Evolutionary conservation across 37 sponge, comb jelly and placozoan species (phyloP), one percentile per base, ranked within the genome.

Genomic region (Theonella swinhoei): DNA sequence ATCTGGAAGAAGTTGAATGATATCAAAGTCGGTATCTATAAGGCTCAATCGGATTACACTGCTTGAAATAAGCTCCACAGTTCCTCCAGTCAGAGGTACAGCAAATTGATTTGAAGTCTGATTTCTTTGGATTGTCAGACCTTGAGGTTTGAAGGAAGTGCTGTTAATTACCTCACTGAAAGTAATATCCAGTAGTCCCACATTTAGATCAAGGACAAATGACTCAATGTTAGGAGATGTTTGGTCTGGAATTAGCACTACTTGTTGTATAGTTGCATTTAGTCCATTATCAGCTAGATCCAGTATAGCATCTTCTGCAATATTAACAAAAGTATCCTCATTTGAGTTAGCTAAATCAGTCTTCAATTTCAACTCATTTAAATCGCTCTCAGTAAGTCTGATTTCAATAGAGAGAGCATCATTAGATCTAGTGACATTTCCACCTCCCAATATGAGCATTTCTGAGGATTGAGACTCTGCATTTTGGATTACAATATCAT

Each of bases 251-350:
- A 64, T 79, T 25, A 92, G 66, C 5, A 40, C 41, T 76, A 75
- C 80, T 39, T 78, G 79, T 47, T 70, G 64, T 68, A 63, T 32
- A 22, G 89, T 68, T 62, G 80, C 67, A 41, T 79, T 58, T 58
- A 92, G 60, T n/a, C 89, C 91, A 88, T 96, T 96, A 29, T 77
- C 88, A 61, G 88, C 87, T 54, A 94, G 72, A 83, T 96, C 97
- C 25, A 86, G 40, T 8, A 93, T 74, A 29, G 92, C 67, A 71
- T 85, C 70, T 31, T 70, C 64, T 36, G 38, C 61, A 32, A 96
- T 72, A 68, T 69, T 65, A 17, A 96, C 35, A 41, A 62, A 96
- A 23, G 87, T 88, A 62, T 85, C 80, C 26, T 61, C 81, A 25
- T 26, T 31, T 62, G 80, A 82, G 25, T 87, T 91, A 39, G 89